Percentiles rank a stretch among this genome's conserved stretches.
Evolutionary conservation across 2,113 vertebrate species (phyloP).

Genomic region (Galemys pyrenaicus): DNA sequence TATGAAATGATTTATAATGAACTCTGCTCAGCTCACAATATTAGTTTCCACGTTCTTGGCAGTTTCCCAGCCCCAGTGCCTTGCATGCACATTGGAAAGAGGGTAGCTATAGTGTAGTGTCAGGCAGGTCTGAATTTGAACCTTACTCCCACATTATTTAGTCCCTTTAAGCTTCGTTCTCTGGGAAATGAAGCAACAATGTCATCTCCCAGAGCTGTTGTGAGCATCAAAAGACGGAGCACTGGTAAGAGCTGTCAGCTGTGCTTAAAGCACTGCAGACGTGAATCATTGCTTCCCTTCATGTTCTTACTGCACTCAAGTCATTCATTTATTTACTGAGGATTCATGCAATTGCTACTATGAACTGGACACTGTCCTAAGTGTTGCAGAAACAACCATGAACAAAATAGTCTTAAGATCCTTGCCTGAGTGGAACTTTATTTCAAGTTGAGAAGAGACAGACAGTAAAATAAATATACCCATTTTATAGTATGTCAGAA

Average conservation of each 20-base stretch:
- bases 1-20: conserved; percentile 33
- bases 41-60: neutral
- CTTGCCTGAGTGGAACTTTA: neutral
- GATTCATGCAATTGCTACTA: neutral
- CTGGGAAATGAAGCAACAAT: conserved; percentile 55
- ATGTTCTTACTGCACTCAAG: conserved; percentile 12
- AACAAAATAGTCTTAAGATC: neutral
- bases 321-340: conserved; percentile 22
- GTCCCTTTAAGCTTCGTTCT: conserved; percentile 23
- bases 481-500: neutral
- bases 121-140: conserved; percentile 31
- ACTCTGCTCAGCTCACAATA: neutral
- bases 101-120: neutral
- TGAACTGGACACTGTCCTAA: neutral
- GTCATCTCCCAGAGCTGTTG: conserved; percentile 18
- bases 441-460: neutral
- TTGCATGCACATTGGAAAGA: neutral
- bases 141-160: conserved; percentile 38
- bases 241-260: conserved; percentile 8
- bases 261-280: neutral
- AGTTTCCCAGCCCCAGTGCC: neutral
- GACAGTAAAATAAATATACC: neutral
- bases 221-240: conserved; percentile 1
- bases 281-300: conserved; percentile 32
- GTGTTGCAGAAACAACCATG: neutral